These are phyloP conservation scores for Podarcis raffonei DNA, from an alignment of 2,113 vertebrate species.

Conservation along the genomic window DNA sequence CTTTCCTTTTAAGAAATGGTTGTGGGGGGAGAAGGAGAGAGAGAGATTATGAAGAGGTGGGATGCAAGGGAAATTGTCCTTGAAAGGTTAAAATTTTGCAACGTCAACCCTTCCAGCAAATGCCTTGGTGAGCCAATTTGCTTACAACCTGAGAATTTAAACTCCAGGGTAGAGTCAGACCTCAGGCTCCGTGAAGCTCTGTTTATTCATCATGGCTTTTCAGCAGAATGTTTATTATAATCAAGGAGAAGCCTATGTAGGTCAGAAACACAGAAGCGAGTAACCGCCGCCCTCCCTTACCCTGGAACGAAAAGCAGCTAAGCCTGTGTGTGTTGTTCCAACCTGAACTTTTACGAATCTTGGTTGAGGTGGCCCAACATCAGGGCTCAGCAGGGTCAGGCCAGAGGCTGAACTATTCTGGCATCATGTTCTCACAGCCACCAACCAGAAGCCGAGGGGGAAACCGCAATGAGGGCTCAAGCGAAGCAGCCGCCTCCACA, in stretches of 20 bases:
- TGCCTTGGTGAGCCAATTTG: neutral
- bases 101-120: neutral
- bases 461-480: too few species aligned
- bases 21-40: neutral
- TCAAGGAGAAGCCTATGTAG: conserved; percentile 29
- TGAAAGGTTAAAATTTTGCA: conserved; percentile 10
- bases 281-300: accelerated
- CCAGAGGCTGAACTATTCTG: too few species aligned
- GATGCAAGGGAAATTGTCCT: accelerated
- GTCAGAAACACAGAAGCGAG: conserved; percentile 40
- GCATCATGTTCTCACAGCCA: too few species aligned
- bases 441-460: too few species aligned
- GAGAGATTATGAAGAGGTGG: neutral
- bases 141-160: neutral
- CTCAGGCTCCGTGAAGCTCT: neutral
- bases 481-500: too few species aligned
- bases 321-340: conserved; percentile 20
- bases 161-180: neutral
- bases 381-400: too few species aligned
- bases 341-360: conserved; percentile 29
- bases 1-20: neutral
- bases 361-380: too few species aligned
- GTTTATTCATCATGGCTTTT: conserved; percentile 42
- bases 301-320: conserved; percentile 51
- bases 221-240: conserved; percentile 16